phyloP scores from a whole-genome alignment of 2,113 vertebrate genomes.

The pig (Sus scrofa) region DNA sequence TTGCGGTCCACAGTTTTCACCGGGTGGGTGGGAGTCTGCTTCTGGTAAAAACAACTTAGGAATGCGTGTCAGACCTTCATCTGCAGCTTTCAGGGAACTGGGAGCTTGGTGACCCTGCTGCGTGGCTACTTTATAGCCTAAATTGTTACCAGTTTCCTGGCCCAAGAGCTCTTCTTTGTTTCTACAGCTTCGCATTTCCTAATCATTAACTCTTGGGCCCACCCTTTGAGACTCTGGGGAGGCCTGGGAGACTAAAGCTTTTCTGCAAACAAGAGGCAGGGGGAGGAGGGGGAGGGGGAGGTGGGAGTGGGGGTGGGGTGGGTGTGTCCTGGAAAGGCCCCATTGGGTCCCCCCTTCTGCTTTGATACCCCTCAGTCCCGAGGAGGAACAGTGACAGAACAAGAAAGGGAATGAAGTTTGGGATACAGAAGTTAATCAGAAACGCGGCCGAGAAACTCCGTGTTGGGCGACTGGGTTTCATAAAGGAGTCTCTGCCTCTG shows the following conservation, averaged over 20 bases:
- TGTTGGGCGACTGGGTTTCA: background rate
- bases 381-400: background rate
- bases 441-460: background rate
- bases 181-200: background rate
- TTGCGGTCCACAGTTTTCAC: background rate
- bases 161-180: background rate
- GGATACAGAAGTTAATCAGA: background rate
- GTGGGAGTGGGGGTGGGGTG: background rate
- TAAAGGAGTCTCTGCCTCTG: background rate
- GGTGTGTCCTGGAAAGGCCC: no score
- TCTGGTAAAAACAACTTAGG: background rate
- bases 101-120: background rate
- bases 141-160: background rate
- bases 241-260: background rate
- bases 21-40: background rate
- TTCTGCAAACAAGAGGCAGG: background rate
- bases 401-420: background rate
- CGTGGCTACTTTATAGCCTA: background rate
- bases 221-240: background rate
- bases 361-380: background rate
- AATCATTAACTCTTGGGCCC: background rate
- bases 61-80: background rate
- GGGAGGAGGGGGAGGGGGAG: fast-evolving
- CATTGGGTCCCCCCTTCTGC: no score
- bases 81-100: background rate